Base-by-base conservation (phyloP, 2,888 invertebrate species). In the Nymphalis urticae region DNA sequence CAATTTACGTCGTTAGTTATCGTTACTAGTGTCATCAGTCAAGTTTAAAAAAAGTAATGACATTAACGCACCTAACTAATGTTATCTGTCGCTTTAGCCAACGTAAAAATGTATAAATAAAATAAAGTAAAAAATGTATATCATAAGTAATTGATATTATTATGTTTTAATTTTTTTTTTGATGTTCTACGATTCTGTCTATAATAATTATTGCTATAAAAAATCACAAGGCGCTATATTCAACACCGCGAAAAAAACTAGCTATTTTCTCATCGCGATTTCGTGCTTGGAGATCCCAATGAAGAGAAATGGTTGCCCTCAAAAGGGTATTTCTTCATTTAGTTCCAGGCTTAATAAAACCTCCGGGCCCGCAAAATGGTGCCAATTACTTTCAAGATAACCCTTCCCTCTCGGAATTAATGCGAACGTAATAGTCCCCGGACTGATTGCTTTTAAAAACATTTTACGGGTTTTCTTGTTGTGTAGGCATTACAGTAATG, bases 311-410 rank as follows among this genome's bases (percentile, higher is more conserved):
- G 64, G 59, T 53, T 62, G 69, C 58, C 36, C 48, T 42, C 67
- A 62, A 62, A 72, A 68, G 70, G 60, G 64, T 67, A 67, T 70
- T 67, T 68, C 68, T 67, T 66, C 58, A 68, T 72, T 72, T 68
- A 68, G 48, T 66, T 66, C 64, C 48, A 50, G 66, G 42, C 64
- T 64, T 64, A 70, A 70, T 72, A 67, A 72, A 71, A 58, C 63
- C 64, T 67, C 50, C 62, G 59, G 69, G 56, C 64, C 42, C 63
- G 42, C 65, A 64, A 47, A 72, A 70, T 68, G 61, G 65, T 61
- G 68, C 51, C 66, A 66, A 70, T 70, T 68, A 70, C 68, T 56
- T 61, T 54, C 68, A 47, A 70, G 68, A 72, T 72, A 72, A 72
- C 68, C 70, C 70, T 68, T 72, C 51, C 62, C 60, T 50, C 48